Conservation (phyloP, 92 coral and sea anemone species). For the Parazoanthus darwini region DNA sequence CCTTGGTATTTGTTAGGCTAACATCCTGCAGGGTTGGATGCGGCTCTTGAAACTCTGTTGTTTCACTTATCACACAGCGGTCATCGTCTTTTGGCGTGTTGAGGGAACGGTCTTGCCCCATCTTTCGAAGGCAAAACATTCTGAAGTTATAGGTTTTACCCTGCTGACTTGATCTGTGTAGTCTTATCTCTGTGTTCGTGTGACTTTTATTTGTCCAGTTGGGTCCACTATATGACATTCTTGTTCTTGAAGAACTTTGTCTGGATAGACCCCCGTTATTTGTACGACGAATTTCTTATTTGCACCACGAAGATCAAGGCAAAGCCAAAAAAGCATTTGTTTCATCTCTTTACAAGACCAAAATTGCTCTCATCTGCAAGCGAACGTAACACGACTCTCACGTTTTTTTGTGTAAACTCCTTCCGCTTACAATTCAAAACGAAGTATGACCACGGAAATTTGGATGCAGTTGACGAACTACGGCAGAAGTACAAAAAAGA, state of each 20-base stretch:
- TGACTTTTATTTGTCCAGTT: conserved; percentile 17
- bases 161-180: conserved; percentile 14
- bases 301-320: no score
- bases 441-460: no score
- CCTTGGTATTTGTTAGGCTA: conserved; percentile 11
- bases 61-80: conserved; percentile 9
- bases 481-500: no score
- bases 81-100: conserved; percentile 18
- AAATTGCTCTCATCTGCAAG: no score
- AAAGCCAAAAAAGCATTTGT: no score
- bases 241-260: neutral
- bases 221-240: conserved; percentile 11
- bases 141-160: conserved; percentile 3
- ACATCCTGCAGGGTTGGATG: conserved; percentile 14
- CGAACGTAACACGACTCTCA: no score
- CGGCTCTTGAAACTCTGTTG: conserved; percentile 13
- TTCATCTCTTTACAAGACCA: no score
- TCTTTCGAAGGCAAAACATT: conserved; percentile 10
- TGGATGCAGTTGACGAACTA: no score
- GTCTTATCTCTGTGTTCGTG: neutral
- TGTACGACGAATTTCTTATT: no score
- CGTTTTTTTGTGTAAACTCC: no score
- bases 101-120: conserved; percentile 22
- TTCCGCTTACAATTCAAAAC: no score
- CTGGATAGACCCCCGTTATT: neutral